Evolutionary conservation across 2,113 vertebrate genomes (phyloP), one percentile per base, ranked within the genome.

Genomic region (Micronycteris hirsuta): DNA sequence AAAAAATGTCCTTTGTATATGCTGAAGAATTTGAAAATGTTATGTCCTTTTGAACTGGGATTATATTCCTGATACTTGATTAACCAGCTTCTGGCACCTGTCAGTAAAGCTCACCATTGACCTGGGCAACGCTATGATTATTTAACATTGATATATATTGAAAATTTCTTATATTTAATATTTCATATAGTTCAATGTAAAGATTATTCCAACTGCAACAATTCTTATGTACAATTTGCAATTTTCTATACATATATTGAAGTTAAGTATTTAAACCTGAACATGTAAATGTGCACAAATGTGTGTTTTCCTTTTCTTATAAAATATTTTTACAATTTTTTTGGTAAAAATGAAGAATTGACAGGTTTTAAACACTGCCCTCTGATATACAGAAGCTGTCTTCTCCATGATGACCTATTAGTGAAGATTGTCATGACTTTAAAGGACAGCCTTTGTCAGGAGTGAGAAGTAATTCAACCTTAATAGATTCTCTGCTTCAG

Each of bases 361-460:
- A 91, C 74, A 74, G 63, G 68, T 71, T 95, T 86, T 92, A 93
- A 96, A 98, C 98, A 97, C 84, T 86, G 61, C 76, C 86, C 36
- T 80, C 67, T 78, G 2, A 22, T 96, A 91, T 93, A 96, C 3
- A 0, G 94, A 96, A 96, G 83, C 93, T 86, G 78, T 95, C 96
- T 96, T 98, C 74, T 96, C 85, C 2, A 1, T 5, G 36, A 56
- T 98, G 98, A 97, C 98, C 98, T 98, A 82, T 96, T 91, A 84
- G 45, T 98, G 97, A 99, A 98, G 98, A 98, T 96, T 8, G 1
- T 92, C 93, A 56, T 98, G 98, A 98, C 98, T 97, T 54, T 98
- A 98, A 98, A 98, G 97, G 96, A 98, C 96, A 97, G 96, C 94
- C 63, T 85, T 98, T 96, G 33, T 33, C 96, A 95, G 93, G 96